Conservation (phyloP, 37 sponge, comb jelly and placozoan species). For the Eunapius fragilis region DNA sequence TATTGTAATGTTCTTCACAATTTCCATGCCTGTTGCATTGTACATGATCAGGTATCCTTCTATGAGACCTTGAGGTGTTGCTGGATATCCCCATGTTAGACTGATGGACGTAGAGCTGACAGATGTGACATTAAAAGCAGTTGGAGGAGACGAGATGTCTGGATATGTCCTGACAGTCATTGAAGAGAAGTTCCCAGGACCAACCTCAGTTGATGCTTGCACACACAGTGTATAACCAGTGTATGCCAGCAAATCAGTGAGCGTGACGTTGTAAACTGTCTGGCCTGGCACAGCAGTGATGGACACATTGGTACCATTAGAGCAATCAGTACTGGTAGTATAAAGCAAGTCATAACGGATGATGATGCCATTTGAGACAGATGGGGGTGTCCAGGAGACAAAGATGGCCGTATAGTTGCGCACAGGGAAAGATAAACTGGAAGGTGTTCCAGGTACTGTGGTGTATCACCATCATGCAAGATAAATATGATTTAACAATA, state of each 20-base stretch:
- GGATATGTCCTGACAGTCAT: neutral
- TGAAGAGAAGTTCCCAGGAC: constrained; percentile 20
- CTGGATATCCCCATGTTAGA: too few relatives aligned
- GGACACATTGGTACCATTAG: neutral
- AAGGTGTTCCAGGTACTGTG: too few relatives aligned
- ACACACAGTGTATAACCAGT: constrained; percentile 32
- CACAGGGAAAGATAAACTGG: too few relatives aligned
- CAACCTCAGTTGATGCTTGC: constrained; percentile 35
- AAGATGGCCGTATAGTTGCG: too few relatives aligned
- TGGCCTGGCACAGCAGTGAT: neutral
- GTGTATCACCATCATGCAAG: too few relatives aligned
- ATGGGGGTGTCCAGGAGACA: constrained; percentile 15
- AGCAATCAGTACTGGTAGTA: neutral
- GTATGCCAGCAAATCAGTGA: constrained; percentile 14
- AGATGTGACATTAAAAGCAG: neutral
- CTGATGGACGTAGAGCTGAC: neutral
- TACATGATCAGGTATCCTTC: too few relatives aligned
- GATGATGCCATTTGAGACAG: constrained; percentile 2
- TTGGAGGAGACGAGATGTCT: neutral
- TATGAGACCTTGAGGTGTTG: too few relatives aligned
- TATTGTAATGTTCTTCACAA: constrained; percentile 4
- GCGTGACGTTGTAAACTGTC: neutral
- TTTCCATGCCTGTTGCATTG: too few relatives aligned
- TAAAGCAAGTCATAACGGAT: constrained; percentile 3
- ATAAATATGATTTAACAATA: too few relatives aligned